A percentile compares a stretch with the other conserved stretches of the same genome.
Conservation (phyloP, 2,113 vertebrate species). For the Xenus cinereus region DNA sequence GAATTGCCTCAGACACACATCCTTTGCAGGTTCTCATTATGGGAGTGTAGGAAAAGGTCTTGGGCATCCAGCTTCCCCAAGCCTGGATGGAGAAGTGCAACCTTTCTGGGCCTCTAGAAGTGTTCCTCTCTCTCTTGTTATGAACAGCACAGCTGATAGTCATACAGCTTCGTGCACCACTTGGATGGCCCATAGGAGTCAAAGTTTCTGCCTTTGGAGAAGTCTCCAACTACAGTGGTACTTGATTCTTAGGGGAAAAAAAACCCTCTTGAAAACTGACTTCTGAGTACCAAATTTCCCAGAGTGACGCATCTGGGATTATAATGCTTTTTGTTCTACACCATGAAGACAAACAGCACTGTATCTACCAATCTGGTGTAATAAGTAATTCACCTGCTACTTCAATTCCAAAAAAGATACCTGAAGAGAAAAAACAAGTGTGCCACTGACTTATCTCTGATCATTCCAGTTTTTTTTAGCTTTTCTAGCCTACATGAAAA, state of each 20-base stretch:
- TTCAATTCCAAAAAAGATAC: neutral
- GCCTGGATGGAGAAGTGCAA: neutral
- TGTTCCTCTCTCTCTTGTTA: neutral
- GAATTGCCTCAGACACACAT: neutral
- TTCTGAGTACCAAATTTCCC: neutral
- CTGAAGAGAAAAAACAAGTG: neutral
- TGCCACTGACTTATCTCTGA: neutral
- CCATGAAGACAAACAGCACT: neutral
- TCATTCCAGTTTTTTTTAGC: neutral
- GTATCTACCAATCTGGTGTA: neutral
- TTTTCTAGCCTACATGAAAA: neutral
- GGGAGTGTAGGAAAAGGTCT: neutral
- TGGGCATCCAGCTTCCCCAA: neutral
- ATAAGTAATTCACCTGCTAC: neutral
- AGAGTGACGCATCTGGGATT: neutral
- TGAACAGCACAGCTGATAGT: neutral
- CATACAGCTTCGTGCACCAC: neutral
- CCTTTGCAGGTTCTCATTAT: fast-evolving
- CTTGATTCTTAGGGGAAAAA: neutral
- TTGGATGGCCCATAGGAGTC: neutral
- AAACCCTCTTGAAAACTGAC: neutral
- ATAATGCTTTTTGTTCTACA: neutral
- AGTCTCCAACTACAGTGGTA: neutral
- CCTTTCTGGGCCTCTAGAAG: neutral
- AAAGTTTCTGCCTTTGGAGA: neutral